Evolutionary conservation across 2,888 invertebrate species (phyloP), one percentile per base, ranked within the genome.

Genomic region (Crioceris asparagi): DNA sequence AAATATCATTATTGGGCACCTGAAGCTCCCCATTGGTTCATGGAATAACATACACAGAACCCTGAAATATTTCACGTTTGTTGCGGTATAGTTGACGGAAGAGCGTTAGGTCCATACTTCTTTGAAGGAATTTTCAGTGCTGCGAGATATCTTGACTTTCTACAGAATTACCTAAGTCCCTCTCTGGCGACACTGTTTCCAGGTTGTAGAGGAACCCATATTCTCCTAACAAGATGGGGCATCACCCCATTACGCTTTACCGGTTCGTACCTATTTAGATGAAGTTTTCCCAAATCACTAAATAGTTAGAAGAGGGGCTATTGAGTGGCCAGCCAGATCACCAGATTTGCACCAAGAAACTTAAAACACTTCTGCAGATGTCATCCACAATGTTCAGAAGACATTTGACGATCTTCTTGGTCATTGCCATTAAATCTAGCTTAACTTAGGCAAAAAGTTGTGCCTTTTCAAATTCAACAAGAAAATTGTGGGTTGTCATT

Each of bases 31-130:
- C 15, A 15, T 10, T 30, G 30, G 30, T 6, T 30, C 6, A 30
- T n/a, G n/a, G n/a, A n/a, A n/a, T n/a, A n/a, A n/a, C n/a, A n/a
- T n/a, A n/a, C n/a, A n/a, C n/a, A n/a, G n/a, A n/a, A n/a, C n/a
- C 33, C 12, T 11, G 4, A 17, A 18, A 32, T 19, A 32, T 21
- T 21, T n/a, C 23, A 31, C 26, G 29, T 41, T 26, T 38, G 31
- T 34, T 38, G 32, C 25, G 26, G 36, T 21, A 39, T 41, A 25
- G 38, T 41, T 33, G 39, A 29, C 27, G 39, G 39, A 31, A 19
- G 36, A 32, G 33, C 32, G 38, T 23, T 39, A 19, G 39, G 35
- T 23, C 25, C 17, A 11, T 18, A 38, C 11, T 38, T 38, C 33
- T 32, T 32, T 32, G 33, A 32, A 16, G 18, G 5, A 11, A 32